Conservation (phyloP, 2,113 vertebrate species). For the Sorex fumeus region DNA sequence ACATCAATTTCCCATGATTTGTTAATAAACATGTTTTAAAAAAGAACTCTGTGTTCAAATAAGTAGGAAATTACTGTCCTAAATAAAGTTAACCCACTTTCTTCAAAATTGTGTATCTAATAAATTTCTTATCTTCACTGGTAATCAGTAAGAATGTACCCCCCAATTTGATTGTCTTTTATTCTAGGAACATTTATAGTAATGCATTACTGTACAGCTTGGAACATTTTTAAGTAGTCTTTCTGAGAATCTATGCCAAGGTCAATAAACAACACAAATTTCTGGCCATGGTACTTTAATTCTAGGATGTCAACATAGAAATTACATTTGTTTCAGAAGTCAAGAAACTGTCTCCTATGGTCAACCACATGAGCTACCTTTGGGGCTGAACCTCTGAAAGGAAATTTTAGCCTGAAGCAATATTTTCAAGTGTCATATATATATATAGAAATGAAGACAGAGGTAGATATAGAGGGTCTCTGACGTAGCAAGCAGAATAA, state of each 20-base stretch:
- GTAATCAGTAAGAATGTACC: background rate
- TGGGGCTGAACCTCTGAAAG: constrained; percentile 39
- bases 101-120: constrained; percentile 29
- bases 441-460: background rate
- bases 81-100: constrained; percentile 31
- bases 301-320: constrained; percentile 28
- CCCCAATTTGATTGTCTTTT: background rate
- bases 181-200: background rate
- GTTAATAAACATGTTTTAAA: constrained; percentile 51
- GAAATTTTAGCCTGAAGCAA: constrained; percentile 58
- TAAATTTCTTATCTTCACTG: constrained; percentile 24
- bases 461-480: background rate
- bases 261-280: constrained; percentile 47
- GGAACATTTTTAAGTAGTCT: constrained; percentile 30
- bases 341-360: background rate
- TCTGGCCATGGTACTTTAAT: constrained; percentile 47
- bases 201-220: background rate
- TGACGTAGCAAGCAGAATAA: background rate
- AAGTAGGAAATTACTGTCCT: constrained; percentile 50
- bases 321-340: background rate
- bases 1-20: constrained; percentile 52
- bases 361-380: background rate
- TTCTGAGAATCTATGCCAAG: constrained; percentile 52
- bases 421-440: background rate
- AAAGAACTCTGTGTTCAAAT: background rate